phyloP scores from a whole-genome alignment of 2,888 invertebrate genomes.

The Cosmia pyralina region DNA sequence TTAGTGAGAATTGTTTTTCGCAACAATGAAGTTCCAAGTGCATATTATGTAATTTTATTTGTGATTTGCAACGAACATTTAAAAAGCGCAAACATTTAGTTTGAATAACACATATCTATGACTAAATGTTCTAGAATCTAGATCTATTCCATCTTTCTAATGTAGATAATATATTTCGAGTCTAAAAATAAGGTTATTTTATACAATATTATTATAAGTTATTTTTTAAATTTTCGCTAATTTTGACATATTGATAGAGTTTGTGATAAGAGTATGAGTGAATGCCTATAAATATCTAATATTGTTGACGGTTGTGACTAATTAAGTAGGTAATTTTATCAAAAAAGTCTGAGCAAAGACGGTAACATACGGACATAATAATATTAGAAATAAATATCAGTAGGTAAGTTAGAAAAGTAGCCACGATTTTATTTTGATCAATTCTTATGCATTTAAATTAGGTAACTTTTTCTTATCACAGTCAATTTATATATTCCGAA shows the following conservation, averaged over 20 bases:
- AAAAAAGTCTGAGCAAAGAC: constrained; percentile 23
- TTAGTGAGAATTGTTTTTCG: constrained; percentile 2
- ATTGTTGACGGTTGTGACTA: constrained; percentile 74
- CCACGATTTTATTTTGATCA: constrained; percentile 58
- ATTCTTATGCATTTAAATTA: constrained; percentile 76
- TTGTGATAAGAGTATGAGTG: constrained; percentile 40
- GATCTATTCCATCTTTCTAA: constrained; percentile 74
- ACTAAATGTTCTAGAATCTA: constrained; percentile 56
- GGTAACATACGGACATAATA: constrained; percentile 18
- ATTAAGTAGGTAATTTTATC: constrained; percentile 2
- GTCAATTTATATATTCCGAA: constrained; percentile 67
- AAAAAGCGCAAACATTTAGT: constrained; percentile 73
- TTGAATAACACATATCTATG: constrained; percentile 50
- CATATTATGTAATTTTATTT: constrained; percentile 28
- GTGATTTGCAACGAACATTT: constrained; percentile 73
- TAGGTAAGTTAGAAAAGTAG: constrained; percentile 28
- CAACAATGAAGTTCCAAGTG: constrained; percentile 56
- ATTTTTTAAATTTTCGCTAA: constrained; percentile 15
- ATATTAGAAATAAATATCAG: constrained; percentile 5
- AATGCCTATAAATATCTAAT: constrained; percentile 73
- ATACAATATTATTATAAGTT: constrained; percentile 70
- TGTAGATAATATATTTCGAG: constrained; percentile 81
- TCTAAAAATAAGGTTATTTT: constrained; percentile 84
- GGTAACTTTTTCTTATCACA: constrained; percentile 81
- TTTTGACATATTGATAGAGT: constrained; percentile 42